A percentile compares a stretch with the other conserved stretches of the same genome.
Conservation (phyloP, 2,888 invertebrate species). For the Calameuta filiformis region DNA sequence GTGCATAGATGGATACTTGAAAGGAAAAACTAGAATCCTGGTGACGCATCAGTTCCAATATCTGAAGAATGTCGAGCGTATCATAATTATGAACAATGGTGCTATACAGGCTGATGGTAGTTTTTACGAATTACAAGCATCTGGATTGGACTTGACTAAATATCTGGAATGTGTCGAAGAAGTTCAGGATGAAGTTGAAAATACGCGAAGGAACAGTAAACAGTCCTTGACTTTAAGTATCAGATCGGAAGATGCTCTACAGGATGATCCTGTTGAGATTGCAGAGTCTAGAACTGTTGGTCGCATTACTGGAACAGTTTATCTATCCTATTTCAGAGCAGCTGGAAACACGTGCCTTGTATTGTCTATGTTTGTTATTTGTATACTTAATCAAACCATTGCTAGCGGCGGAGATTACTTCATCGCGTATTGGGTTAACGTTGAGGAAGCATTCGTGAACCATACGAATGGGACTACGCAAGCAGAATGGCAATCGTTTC, state of each 20-base stretch:
- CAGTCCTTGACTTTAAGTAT: conserved; percentile 66
- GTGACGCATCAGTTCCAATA: conserved; percentile 90
- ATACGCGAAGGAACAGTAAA: conserved; percentile 44
- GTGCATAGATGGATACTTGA: conserved; percentile 72
- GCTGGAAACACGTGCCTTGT: conserved; percentile 48
- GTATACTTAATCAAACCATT: conserved; percentile 50
- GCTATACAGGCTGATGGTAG: conserved; percentile 72
- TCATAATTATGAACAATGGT: conserved; percentile 68
- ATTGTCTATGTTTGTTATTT: conserved; percentile 44
- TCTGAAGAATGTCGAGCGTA: conserved; percentile 74
- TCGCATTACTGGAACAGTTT: conserved; percentile 35
- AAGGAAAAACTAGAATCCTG: conserved; percentile 78
- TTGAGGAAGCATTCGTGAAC: conserved; percentile 64
- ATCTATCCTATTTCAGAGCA: conserved; percentile 53
- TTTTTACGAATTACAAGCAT: conserved; percentile 69
- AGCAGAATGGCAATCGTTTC: conserved; percentile 25
- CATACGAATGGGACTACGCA: conserved; percentile 19
- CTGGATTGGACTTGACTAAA: conserved; percentile 73
- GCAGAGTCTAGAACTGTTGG: conserved; percentile 37
- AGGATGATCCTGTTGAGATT: conserved; percentile 20
- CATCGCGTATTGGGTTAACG: conserved; percentile 67
- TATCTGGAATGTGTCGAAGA: conserved; percentile 64
- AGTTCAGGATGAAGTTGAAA: conserved; percentile 51
- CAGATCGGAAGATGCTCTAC: conserved; percentile 15
- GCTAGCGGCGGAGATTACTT: conserved; percentile 61